Conservation (phyloP, 2,113 vertebrate species). For the Anarrhichthys ocellatus region DNA sequence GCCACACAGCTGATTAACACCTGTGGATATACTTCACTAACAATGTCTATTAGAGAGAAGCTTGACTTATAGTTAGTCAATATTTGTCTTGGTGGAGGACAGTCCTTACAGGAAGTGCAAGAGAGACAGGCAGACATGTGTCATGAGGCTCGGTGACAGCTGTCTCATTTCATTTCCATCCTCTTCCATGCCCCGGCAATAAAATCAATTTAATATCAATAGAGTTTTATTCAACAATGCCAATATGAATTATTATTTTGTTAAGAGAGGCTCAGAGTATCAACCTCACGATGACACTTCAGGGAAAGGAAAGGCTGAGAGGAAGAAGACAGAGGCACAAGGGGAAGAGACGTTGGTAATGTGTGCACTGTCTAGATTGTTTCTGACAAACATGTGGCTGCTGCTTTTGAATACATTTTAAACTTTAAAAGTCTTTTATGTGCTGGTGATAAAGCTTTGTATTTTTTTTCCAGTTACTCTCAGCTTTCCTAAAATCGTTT, state of each 20-base stretch:
- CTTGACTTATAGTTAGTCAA: not conserved
- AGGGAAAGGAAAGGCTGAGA: not conserved
- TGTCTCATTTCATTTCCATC: conserved; percentile 4
- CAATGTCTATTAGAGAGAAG: not conserved
- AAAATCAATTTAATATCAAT: not conserved
- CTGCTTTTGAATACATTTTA: not conserved
- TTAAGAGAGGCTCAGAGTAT: not conserved
- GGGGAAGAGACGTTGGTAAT: not conserved
- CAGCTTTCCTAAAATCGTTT: not conserved
- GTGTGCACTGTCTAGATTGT: not conserved
- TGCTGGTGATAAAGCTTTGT: not conserved
- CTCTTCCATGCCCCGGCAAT: not conserved
- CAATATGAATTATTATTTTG: not conserved
- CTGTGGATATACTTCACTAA: not conserved
- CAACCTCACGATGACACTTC: not conserved
- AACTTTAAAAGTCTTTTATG: not conserved
- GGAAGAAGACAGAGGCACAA: not conserved
- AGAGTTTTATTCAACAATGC: not conserved
- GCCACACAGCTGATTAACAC: not conserved
- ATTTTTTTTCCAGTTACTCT: not conserved
- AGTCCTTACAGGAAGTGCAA: not conserved
- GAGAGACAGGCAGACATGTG: not conserved
- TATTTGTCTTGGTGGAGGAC: not conserved
- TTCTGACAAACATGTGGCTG: conserved; percentile 5
- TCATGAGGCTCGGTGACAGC: not conserved